Conservation (phyloP, 2,888 invertebrate genomes). For the Lasioglossum lativentre region DNA sequence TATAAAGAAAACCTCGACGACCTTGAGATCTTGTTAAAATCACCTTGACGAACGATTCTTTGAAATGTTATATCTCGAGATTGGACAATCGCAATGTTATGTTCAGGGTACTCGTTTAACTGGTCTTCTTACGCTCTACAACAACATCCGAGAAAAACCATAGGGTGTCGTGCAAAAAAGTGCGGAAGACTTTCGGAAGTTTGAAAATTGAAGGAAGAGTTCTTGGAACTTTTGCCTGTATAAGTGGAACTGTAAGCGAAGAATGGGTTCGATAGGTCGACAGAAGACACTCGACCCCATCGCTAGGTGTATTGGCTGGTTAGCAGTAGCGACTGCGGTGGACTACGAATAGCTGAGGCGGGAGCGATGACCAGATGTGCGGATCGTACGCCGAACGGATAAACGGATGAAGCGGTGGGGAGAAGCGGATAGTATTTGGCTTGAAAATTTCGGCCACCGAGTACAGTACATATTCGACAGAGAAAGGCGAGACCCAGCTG, state of each 20-base stretch:
- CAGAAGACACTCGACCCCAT: constrained; percentile 43
- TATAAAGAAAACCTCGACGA: background rate
- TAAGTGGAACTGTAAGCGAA: background rate
- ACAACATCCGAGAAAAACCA: background rate
- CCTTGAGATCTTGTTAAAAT: too few species aligned
- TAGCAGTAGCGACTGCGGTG: constrained; percentile 65
- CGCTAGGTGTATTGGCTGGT: constrained; percentile 63
- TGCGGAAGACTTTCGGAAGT: background rate
- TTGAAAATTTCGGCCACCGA: constrained; percentile 56
- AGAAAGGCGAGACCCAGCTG: constrained; percentile 61
- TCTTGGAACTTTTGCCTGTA: background rate
- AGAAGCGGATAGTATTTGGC: constrained; percentile 67
- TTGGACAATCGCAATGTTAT: background rate
- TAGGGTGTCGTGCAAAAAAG: background rate
- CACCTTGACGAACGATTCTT: background rate
- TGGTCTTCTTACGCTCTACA: background rate
- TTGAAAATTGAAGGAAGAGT: background rate
- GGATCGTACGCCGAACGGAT: constrained; percentile 61
- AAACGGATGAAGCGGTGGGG: constrained; percentile 61
- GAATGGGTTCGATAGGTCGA: background rate
- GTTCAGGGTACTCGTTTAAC: background rate
- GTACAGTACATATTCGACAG: constrained; percentile 38
- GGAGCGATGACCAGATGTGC: constrained; percentile 79
- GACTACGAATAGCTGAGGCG: constrained; percentile 75
- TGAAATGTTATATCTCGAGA: background rate